Conservation (phyloP, 2,888 invertebrate species). For the Sclerodermus sp. region DNA sequence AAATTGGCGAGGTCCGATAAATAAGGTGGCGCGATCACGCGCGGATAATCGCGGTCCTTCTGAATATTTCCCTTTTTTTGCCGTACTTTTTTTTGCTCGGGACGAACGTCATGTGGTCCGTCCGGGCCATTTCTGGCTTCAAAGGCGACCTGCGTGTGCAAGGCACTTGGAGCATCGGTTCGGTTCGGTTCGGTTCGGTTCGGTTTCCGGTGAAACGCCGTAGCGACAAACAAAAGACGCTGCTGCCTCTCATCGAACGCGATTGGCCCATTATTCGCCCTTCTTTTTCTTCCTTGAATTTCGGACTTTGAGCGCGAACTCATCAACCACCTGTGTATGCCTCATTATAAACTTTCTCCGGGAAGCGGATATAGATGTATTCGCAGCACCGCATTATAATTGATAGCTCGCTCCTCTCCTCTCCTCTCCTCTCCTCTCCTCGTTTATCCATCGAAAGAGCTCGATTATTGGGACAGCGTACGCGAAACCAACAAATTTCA, state of each 20-base stretch:
- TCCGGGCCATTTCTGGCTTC: constrained; percentile 17
- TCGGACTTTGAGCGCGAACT: constrained; percentile 19
- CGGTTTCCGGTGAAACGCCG: constrained; percentile 35
- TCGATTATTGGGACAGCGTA: no score
- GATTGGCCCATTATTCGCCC: constrained; percentile 8
- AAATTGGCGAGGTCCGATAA: constrained; percentile 8
- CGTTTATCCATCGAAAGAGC: no score
- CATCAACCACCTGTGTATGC: constrained; percentile 25
- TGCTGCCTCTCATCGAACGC: constrained; percentile 13
- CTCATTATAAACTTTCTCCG: constrained; percentile 1
- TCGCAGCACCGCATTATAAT: no score
- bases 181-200: constrained; percentile 36
- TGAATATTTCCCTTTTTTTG: no score
- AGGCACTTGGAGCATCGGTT: no score
- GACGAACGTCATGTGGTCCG: constrained; percentile 29
- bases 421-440: no score
- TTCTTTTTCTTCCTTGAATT: constrained; percentile 6
- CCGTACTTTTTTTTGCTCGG: no score
- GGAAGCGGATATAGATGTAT: no score
- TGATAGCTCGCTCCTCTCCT: no score
- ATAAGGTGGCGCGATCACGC: constrained; percentile 22
- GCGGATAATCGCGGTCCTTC: no score
- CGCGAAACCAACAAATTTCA: no score
- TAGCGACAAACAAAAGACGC: constrained; percentile 17
- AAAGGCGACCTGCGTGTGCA: not conserved